These are phyloP conservation scores for Dipus sagitta DNA, from an alignment of 2,797 vertebrate genomes.

Conservation along the genomic window DNA sequence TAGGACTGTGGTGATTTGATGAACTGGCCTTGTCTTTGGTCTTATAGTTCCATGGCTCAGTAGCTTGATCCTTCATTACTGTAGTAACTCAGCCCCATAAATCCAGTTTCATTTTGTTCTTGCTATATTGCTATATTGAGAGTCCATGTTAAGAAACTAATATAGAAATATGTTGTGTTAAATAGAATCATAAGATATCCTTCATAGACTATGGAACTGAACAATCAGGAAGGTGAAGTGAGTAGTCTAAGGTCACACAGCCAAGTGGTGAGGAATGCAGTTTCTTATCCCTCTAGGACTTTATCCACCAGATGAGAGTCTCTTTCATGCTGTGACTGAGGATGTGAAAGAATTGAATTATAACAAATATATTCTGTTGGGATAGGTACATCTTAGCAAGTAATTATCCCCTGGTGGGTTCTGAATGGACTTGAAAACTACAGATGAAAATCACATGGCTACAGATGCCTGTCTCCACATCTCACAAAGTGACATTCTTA, in stretches of 20 bases:
- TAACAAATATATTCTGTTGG: constrained; percentile 70
- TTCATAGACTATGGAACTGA: constrained; percentile 53
- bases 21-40: constrained; percentile 43
- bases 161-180: constrained; percentile 30
- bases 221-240: constrained; percentile 69
- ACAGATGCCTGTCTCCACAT: constrained; percentile 1
- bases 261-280: constrained; percentile 52
- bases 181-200: background rate
- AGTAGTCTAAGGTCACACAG: constrained; percentile 63
- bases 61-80: constrained; percentile 48
- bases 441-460: constrained; percentile 71
- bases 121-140: constrained; percentile 45
- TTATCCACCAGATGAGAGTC: constrained; percentile 54
- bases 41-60: constrained; percentile 30
- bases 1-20: constrained; percentile 15
- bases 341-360: constrained; percentile 70
- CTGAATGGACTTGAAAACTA: constrained; percentile 75
- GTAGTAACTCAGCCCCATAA: background rate
- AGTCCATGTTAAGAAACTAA: constrained; percentile 23
- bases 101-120: constrained; percentile 53
- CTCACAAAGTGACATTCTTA: constrained; percentile 73
- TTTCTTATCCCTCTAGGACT: constrained; percentile 41
- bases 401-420: constrained; percentile 77
- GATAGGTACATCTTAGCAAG: constrained; percentile 71
- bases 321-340: constrained; percentile 63